A percentile compares a stretch with the other conserved stretches of the same genome.
phyloP scores from a whole-genome alignment of 1,140 invertebrate genomes.

The Aphaenogaster floridana region DNA sequence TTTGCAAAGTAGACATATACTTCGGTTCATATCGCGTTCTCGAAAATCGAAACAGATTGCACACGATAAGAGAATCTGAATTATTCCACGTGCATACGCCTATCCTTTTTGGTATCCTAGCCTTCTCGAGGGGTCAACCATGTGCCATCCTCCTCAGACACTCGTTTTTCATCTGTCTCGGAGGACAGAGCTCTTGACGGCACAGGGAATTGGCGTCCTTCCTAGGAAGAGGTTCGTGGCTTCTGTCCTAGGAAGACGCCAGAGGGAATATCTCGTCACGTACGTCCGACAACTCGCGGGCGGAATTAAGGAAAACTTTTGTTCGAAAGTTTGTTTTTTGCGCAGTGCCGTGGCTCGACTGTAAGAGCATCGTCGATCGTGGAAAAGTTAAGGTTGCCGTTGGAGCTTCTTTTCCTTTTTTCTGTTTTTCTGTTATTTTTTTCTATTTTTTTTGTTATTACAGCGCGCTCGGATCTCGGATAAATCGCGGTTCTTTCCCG shows the following conservation, averaged over 20 bases:
- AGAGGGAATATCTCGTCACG: conserved; percentile 75
- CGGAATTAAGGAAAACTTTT: conserved; percentile 73
- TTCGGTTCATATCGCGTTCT: not conserved
- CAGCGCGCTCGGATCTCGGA: conserved; percentile 4
- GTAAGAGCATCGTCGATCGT: conserved; percentile 63
- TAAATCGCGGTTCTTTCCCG: conserved; percentile 38
- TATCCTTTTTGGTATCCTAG: conserved; percentile 62
- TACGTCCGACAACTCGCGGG: conserved; percentile 68
- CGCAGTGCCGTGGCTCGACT: conserved; percentile 44
- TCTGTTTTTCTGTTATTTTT: conserved; percentile 17
- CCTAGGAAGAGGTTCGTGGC: conserved; percentile 60
- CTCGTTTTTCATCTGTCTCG: conserved; percentile 80
- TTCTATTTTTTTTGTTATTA: conserved; percentile 54
- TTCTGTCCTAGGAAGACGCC: conserved; percentile 70
- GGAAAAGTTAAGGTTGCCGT: conserved; percentile 63
- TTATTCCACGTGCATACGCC: conserved; percentile 65
- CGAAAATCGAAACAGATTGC: conserved; percentile 52
- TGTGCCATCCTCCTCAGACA: conserved; percentile 50
- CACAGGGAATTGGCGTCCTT: conserved; percentile 71
- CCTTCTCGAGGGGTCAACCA: conserved; percentile 69
- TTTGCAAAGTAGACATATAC: not conserved
- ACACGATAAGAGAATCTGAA: conserved; percentile 51
- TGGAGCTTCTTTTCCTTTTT: conserved; percentile 27
- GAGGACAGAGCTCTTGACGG: conserved; percentile 70
- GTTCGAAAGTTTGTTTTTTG: conserved; percentile 69